Evolutionary conservation across 2,888 invertebrate species (phyloP), one percentile per base, ranked within the genome.

Genomic region (Xylota sylvarum): DNA sequence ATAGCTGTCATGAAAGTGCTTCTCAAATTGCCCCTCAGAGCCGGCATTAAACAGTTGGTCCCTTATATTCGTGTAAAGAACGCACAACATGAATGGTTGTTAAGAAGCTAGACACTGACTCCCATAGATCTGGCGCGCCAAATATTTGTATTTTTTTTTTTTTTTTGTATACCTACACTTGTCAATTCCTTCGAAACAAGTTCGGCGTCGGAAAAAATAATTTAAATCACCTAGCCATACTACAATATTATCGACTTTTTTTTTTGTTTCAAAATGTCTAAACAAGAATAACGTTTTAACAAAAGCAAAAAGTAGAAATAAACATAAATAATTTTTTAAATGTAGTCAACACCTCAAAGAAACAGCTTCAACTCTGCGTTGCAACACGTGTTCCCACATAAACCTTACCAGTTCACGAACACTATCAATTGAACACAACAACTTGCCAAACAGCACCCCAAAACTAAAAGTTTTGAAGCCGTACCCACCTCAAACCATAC

Each of bases 311-410:
- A 23, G 23, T 23, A 23, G 19, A 50, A 52, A 32, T 52, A 64
- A 78, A n/a, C 3, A 23, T 23, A 23, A 23, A 23, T 23, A 23
- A 40, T 23, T 32, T 1, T 14, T 35, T 55, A 69, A 69, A 58
- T 32, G 12, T 37, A 19, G 55, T 50, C 56, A 52, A 62, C 81
- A 69, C 67, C 65, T 73, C 35, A 12, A 60, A 50, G 62, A 9
- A 50, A 62, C 17, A 46, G 23, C 23, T 52, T 0, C n/a, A 65
- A 27, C 48, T 56, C 46, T 48, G 23, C 55, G 46, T 79, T 56
- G 46, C 81, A 48, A 67, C 81, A 85, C 55, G 76, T 81, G 73
- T 80, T 69, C 50, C 56, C 74, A 79, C 19, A 84, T 69, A 67
- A 76, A 65, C 58, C 69, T 30, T 35, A 30, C 48, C 56, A 43